Evolutionary conservation across 2,113 vertebrate genomes (phyloP).

Genomic region (Erythrocercus mccallii): DNA sequence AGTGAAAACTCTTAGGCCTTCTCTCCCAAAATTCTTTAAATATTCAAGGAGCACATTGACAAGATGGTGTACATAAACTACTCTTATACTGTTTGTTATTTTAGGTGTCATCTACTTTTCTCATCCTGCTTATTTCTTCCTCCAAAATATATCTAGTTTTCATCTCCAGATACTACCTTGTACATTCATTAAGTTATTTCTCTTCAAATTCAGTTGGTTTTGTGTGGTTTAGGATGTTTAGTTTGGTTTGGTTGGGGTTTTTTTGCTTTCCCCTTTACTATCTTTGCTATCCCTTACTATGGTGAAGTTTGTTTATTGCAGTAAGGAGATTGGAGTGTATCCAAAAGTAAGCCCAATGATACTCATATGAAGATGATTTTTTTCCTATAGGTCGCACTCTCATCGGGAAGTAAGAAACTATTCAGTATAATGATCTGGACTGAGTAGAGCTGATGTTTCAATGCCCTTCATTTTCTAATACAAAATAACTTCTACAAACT

Average conservation of each 20-base stretch:
- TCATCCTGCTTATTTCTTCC: neutral
- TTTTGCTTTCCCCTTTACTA: neutral
- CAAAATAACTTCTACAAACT: neutral
- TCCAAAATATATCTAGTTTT: neutral
- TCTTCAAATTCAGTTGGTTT: neutral
- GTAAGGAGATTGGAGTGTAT: neutral
- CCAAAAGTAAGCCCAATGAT: neutral
- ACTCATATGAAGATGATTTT: neutral
- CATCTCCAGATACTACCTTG: neutral
- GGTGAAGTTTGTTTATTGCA: neutral
- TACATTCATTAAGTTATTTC: neutral
- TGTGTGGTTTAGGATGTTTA: neutral
- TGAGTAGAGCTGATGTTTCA: neutral
- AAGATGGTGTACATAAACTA: neutral
- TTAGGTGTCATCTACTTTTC: neutral
- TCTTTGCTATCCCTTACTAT: neutral
- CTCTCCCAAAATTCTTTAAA: neutral
- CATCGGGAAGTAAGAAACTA: neutral
- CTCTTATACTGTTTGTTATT: neutral
- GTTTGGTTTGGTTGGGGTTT: neutral
- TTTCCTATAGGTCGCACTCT: neutral
- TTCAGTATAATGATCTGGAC: neutral
- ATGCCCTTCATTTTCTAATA: neutral
- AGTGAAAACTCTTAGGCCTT: neutral
- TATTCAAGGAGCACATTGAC: neutral